Conservation (phyloP, 2,888 invertebrate species). For the Ennomos quercinarius region DNA sequence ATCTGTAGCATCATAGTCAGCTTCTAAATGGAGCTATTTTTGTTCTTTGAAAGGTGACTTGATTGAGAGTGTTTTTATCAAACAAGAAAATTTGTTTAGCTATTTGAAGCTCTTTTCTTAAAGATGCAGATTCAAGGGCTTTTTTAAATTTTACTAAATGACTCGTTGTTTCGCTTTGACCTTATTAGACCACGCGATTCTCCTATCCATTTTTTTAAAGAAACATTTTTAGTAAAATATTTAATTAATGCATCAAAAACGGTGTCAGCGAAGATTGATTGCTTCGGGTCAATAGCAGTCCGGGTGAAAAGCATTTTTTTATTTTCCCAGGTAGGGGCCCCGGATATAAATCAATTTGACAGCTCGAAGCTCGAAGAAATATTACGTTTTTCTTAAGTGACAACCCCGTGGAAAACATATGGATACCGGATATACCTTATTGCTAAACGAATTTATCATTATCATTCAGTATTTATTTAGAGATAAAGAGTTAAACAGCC, state of each 20-base stretch:
- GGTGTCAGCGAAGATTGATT: slow-evolving; percentile 56
- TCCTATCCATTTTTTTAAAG: too few species aligned
- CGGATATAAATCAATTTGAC: slow-evolving; percentile 70
- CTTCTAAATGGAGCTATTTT: too few species aligned
- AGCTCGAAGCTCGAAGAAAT: slow-evolving; percentile 52
- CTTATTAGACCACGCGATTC: too few species aligned
- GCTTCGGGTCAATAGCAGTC: slow-evolving; percentile 45
- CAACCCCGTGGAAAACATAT: slow-evolving; percentile 37
- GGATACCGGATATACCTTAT: slow-evolving; percentile 27
- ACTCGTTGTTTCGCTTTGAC: too few species aligned
- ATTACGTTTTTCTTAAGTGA: slow-evolving; percentile 48
- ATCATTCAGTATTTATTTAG: neutral
- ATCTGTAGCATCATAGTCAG: too few species aligned
- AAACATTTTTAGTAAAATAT: slow-evolving; percentile 30
- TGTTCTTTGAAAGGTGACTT: too few species aligned
- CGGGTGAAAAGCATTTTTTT: slow-evolving; percentile 50
- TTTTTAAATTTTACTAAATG: too few species aligned
- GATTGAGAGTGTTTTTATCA: too few species aligned
- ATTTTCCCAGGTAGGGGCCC: slow-evolving; percentile 50
- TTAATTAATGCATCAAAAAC: slow-evolving; percentile 52
- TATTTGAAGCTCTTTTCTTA: too few species aligned
- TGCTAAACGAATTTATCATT: slow-evolving; percentile 10
- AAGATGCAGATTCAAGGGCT: too few species aligned
- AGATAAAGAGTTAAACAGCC: too few species aligned
- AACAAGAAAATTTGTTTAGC: too few species aligned